Evolutionary conservation across 2,888 invertebrate genomes (phyloP).

Genomic region (Oxystoma pomonae): DNA sequence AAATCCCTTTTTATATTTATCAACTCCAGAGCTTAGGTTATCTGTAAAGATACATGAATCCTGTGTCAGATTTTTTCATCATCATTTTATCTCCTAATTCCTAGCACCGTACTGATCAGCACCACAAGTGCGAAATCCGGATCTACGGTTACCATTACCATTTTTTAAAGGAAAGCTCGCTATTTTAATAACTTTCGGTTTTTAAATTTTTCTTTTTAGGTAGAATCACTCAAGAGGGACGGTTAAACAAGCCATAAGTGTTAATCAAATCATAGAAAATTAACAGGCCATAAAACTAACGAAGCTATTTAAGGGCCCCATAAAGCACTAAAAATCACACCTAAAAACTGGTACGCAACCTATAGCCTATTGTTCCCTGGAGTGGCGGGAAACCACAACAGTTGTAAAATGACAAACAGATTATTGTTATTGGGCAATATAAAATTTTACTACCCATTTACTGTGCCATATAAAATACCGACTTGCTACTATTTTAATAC

Average conservation of each 20-base stretch:
- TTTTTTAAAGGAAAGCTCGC: too few species aligned
- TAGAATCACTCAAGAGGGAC: too few species aligned
- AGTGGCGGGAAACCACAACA: not conserved
- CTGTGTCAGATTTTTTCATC: too few species aligned
- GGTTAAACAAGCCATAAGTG: not conserved
- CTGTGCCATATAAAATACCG: constrained; percentile 33
- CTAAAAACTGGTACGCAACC: not conserved
- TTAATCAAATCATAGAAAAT: not conserved
- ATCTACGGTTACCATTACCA: too few species aligned
- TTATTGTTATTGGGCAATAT: constrained; percentile 31
- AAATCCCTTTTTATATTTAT: too few species aligned
- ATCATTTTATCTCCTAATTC: too few species aligned
- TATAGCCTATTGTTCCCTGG: not conserved
- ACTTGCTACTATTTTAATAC: constrained; percentile 28
- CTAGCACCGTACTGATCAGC: too few species aligned
- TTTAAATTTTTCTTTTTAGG: too few species aligned
- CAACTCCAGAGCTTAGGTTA: too few species aligned
- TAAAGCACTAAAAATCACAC: not conserved
- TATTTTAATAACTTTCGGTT: too few species aligned
- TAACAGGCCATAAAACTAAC: not conserved
- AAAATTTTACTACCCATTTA: constrained; percentile 33
- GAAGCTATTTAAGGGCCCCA: not conserved
- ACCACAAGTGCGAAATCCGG: too few species aligned
- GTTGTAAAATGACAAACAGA: constrained; percentile 21
- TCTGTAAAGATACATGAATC: too few species aligned